Evolutionary conservation across 1,140 invertebrate genomes (phyloP).

Genomic region (Drosophila burlai): DNA sequence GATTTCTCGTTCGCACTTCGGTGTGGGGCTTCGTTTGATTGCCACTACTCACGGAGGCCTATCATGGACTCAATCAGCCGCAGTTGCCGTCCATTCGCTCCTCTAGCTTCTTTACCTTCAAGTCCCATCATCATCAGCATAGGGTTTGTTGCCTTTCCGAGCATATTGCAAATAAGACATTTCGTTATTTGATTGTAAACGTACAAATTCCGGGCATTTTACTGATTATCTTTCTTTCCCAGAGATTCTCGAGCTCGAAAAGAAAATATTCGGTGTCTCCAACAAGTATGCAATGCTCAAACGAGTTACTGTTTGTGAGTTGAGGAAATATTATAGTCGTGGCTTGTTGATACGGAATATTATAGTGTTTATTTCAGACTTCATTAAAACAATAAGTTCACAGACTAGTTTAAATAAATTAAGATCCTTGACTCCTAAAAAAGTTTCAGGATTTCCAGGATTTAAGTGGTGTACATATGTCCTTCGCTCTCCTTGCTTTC

Average conservation of each 20-base stretch:
- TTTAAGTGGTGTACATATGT: background rate
- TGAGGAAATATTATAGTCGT: background rate
- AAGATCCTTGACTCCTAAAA: background rate
- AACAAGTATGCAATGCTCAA: background rate
- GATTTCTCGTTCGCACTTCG: conserved; percentile 62
- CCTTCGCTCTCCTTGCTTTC: background rate
- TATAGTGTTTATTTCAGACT: no score
- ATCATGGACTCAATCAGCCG: conserved; percentile 43
- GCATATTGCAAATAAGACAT: conserved; percentile 35
- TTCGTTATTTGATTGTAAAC: conserved; percentile 33
- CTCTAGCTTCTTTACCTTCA: conserved; percentile 1
- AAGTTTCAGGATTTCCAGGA: background rate
- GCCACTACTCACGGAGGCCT: conserved; percentile 62
- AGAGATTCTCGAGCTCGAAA: background rate
- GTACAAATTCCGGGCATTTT: background rate
- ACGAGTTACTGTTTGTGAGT: background rate
- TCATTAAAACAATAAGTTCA: background rate
- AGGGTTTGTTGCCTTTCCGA: conserved; percentile 6
- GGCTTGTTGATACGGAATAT: background rate
- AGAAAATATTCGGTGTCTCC: background rate
- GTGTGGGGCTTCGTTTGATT: conserved; percentile 72
- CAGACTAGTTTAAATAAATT: background rate
- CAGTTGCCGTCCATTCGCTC: conserved; percentile 21
- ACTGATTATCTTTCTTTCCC: conserved; percentile 6
- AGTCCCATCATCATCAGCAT: conserved; percentile 10